Conservation (phyloP, 35 echinoderm and acorn worm species). For the Heliocidaris tuberculata region DNA sequence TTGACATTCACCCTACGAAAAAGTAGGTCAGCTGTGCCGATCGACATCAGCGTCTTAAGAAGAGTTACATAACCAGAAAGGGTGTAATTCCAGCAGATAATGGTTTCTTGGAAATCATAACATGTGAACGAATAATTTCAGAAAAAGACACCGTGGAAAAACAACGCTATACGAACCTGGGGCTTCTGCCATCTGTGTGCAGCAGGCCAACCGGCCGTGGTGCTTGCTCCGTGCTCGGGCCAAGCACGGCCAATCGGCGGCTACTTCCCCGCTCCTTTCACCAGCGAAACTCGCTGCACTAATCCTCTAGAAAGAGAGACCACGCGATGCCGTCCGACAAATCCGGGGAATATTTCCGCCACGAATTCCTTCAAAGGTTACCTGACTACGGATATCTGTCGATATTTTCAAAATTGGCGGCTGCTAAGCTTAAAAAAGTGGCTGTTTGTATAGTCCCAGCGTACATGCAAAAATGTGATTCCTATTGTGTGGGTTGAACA, state of each 20-base stretch:
- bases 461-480: background rate
- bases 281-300: background rate
- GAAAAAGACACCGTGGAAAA: background rate
- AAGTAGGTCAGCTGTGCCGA: background rate
- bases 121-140: background rate
- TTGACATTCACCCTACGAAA: background rate
- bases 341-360: background rate
- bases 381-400: background rate
- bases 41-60: background rate
- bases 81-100: background rate
- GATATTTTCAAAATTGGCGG: background rate
- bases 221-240: constrained; percentile 32
- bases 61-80: background rate
- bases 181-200: background rate
- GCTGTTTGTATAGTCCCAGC: background rate
- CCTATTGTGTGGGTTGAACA: background rate
- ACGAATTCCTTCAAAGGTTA: background rate
- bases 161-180: background rate
- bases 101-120: background rate
- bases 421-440: background rate
- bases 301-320: constrained; percentile 5
- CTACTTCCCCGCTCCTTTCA: constrained; percentile 7
- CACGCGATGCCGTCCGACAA: background rate
- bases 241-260: constrained; percentile 20
- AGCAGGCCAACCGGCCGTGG: constrained; percentile 24